A percentile compares a stretch with the other conserved stretches of the same genome.
Conservation (phyloP, 2,113 vertebrate genomes). For the Pteruthius melanotis region DNA sequence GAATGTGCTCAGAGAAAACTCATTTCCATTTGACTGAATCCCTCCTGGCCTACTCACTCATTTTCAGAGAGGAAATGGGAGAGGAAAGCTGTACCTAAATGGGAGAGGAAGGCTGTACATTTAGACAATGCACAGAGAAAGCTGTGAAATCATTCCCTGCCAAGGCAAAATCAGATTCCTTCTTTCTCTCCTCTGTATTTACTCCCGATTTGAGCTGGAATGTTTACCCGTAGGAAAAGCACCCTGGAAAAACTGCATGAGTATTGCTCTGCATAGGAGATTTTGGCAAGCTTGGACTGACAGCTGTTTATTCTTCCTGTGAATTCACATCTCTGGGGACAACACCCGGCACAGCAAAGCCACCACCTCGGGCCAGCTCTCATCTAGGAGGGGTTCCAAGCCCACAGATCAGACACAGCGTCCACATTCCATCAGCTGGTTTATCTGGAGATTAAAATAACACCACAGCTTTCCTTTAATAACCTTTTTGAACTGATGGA, state of each 20-base stretch:
- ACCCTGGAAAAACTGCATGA: background rate
- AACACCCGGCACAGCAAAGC: background rate
- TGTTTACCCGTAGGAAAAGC: background rate
- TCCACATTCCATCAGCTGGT: background rate
- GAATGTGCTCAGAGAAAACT: background rate
- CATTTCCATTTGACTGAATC: background rate
- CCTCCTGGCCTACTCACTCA: background rate
- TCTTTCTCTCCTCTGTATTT: background rate
- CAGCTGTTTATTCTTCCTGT: background rate
- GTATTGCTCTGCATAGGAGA: background rate
- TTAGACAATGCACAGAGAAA: constrained; percentile 10
- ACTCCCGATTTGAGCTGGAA: background rate
- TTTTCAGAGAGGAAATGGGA: background rate
- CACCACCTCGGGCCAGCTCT: background rate
- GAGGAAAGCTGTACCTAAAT: background rate
- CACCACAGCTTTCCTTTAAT: background rate
- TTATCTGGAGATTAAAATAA: background rate
- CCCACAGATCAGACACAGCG: accelerated
- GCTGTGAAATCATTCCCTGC: constrained; percentile 10
- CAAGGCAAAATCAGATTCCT: background rate
- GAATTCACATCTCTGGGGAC: background rate
- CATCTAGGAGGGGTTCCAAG: background rate
- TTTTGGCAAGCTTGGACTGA: background rate
- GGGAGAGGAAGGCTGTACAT: background rate
- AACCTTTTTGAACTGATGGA: background rate